Base-by-base conservation (phyloP, 2,113 vertebrate species). In the Leiothrix lutea region DNA sequence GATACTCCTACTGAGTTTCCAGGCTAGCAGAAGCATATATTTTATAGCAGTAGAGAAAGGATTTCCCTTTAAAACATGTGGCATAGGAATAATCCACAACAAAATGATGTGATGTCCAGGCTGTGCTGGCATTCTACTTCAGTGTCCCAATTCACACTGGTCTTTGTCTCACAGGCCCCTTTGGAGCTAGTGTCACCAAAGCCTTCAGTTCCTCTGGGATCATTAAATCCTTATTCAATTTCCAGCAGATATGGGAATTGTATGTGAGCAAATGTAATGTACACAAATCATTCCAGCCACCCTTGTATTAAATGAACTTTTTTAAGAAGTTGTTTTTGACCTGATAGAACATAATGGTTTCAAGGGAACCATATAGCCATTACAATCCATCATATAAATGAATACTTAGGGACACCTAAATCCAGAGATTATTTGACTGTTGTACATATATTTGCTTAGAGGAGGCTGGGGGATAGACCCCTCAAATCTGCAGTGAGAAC, bases 371-470 rank as follows among this genome's bases (percentile, higher is more conserved):
- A 97, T 96, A 96, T 88, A 97, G 58, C 85, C 87, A 66, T 98
- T 97, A 95, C 88, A 97, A 98, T 98, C 96, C 96, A 97, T 98
- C 98, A 97, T 95, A 86, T 96, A 96, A 97, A 98, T 96, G 96
- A 96, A 97, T 91, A 97, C 94, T 95, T 96, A 93, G 97, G 98
- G 97, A 97, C 94, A 92, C 84, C 96, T 98, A 97, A 98, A 98
- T 98, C 96, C 97, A 95, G 89, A 48, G 69, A 95, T 96, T 97
- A 97, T 98, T 97, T 97, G 97, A 97, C 97, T 94, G 86, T 73
- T 96, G 84, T 80, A 90, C 38, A 62, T 88, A 78, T 48, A 86
- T 90, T 95, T 85, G 72, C 64, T 77, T 65, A 74, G 77, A 92
- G 73, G 16, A 72, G 57, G 57, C 40, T 90, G 51, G 54, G 87